Conservation (phyloP, 2,113 vertebrate species). For the Cryptomyrus ogoouensis region DNA sequence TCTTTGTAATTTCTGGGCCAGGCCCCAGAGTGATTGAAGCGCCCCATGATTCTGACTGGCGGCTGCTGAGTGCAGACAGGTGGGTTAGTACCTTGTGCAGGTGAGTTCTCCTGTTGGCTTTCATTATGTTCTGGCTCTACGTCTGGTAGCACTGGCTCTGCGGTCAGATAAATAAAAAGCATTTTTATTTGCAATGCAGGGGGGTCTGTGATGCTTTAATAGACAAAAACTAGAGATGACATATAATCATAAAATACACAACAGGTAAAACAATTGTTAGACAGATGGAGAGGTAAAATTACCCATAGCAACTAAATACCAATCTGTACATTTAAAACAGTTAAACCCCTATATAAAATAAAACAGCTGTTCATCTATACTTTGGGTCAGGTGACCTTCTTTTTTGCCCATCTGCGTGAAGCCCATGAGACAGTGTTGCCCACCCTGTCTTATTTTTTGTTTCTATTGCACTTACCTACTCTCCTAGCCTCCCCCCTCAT, state of each 20-base stretch:
- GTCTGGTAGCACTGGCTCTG: slow-evolving; percentile 67
- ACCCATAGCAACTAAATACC: not conserved
- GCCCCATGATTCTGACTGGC: not conserved
- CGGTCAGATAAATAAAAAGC: not conserved
- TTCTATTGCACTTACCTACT: not conserved
- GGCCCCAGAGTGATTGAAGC: not conserved
- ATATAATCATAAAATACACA: not conserved
- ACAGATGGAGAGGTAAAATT: not conserved
- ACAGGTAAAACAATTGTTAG: not conserved
- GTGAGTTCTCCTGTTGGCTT: slow-evolving; percentile 60
- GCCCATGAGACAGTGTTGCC: not conserved
- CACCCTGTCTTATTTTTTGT: not conserved
- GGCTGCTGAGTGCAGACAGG: not conserved
- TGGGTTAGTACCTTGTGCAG: slow-evolving; percentile 63
- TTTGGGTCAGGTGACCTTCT: not conserved
- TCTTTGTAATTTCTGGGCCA: not conserved
- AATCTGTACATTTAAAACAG: not conserved
- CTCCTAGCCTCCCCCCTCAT: not conserved
- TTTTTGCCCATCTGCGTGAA: not conserved
- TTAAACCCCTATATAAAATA: not conserved
- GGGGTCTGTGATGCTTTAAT: not conserved
- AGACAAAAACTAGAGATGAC: not conserved
- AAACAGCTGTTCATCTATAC: not conserved
- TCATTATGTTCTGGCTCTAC: slow-evolving; percentile 67
- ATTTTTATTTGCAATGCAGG: not conserved